Evolutionary conservation across 2,888 invertebrate species (phyloP).

Genomic region (Heteropelma amictum): DNA sequence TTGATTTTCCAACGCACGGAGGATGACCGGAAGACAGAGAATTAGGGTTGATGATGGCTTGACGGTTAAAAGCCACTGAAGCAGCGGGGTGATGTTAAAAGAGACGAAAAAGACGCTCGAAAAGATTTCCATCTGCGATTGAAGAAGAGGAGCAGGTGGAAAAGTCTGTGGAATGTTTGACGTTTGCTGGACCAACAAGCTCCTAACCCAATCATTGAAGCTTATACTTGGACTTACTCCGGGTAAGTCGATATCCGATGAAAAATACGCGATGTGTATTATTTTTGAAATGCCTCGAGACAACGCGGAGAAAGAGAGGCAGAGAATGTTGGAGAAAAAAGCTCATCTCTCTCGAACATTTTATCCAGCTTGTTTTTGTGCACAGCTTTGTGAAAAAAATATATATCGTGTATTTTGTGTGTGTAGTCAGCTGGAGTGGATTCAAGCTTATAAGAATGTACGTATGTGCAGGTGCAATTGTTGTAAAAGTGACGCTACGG

Average conservation of each 20-base stretch:
- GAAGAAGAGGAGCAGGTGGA: too few relatives aligned
- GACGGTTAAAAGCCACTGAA: neutral
- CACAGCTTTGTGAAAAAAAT: too few relatives aligned
- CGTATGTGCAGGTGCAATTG: too few relatives aligned
- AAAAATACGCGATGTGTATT: constrained; percentile 37
- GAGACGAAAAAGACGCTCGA: too few relatives aligned
- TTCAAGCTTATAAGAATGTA: too few relatives aligned
- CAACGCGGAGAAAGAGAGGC: neutral
- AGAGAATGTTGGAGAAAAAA: neutral
- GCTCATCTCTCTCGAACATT: too few relatives aligned
- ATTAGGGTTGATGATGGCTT: neutral
- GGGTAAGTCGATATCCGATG: constrained; percentile 19
- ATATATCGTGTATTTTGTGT: too few relatives aligned
- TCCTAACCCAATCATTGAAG: constrained; percentile 33
- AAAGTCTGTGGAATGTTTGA: too few relatives aligned
- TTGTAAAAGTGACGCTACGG: too few relatives aligned
- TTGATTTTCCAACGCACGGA: constrained; percentile 56
- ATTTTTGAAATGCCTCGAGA: constrained; percentile 26
- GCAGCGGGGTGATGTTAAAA: neutral
- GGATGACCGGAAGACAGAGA: neutral
- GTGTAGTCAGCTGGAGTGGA: too few relatives aligned
- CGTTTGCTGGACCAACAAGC: neutral
- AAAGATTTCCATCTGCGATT: too few relatives aligned
- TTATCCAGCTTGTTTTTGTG: too few relatives aligned
- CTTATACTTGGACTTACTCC: constrained; percentile 4